These are phyloP conservation scores for Otis tarda DNA, from an alignment of 2,113 vertebrate genomes.

Conservation along the genomic window DNA sequence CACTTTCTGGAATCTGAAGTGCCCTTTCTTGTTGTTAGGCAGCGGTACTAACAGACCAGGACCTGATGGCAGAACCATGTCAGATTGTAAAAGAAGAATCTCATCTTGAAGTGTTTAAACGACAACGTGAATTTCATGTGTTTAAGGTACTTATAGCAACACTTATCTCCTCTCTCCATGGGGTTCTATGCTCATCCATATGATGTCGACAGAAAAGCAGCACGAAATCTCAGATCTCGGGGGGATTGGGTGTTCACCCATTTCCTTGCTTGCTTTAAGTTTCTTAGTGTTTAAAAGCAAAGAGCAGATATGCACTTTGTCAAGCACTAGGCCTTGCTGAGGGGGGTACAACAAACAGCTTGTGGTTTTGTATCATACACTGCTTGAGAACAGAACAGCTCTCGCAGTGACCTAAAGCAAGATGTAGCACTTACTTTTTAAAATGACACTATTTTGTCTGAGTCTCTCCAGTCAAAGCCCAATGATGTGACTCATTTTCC, in stretches of 20 bases:
- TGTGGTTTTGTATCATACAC: neutral
- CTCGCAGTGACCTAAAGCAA: neutral
- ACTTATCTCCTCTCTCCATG: neutral
- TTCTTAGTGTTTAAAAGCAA: neutral
- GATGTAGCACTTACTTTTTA: neutral
- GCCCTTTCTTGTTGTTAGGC: constrained; percentile 8
- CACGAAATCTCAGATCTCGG: neutral
- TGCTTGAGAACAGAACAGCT: neutral
- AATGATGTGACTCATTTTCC: neutral
- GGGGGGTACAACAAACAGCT: neutral
- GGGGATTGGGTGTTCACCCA: neutral
- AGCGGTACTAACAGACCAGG: constrained; percentile 5
- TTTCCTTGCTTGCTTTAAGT: neutral
- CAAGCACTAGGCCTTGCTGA: neutral
- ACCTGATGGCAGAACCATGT: neutral
- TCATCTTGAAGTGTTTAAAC: neutral
- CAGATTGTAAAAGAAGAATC: neutral
- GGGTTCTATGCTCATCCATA: neutral
- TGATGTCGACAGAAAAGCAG: neutral
- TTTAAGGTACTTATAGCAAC: neutral
- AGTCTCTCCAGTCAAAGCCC: neutral
- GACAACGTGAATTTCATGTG: neutral
- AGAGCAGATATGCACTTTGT: neutral
- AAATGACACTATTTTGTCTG: neutral
- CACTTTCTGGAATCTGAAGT: constrained; percentile 22